These are phyloP conservation scores for Tautogolabrus adspersus DNA, from an alignment of 2,113 vertebrate species.

Conservation along the genomic window DNA sequence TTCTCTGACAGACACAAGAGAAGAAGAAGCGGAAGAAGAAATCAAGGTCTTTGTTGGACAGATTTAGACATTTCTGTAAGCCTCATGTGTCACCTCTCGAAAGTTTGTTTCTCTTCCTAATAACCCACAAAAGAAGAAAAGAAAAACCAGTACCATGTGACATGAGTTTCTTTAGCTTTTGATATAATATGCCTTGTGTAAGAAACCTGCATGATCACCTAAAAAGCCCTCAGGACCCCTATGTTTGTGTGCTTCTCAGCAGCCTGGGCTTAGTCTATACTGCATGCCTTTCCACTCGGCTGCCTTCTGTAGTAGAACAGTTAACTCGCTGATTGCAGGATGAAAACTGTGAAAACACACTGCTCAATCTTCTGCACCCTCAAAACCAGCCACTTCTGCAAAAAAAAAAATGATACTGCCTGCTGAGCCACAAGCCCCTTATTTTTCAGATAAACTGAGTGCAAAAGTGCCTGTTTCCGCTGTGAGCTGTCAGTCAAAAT, in stretches of 20 bases:
- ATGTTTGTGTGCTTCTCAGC: conserved; percentile 67
- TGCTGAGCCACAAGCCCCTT: conserved; percentile 27
- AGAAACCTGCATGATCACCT: conserved; percentile 64
- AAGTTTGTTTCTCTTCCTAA: conserved; percentile 16
- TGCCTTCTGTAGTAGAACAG: conserved; percentile 73
- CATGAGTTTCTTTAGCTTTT: conserved; percentile 27
- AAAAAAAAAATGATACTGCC: conserved; percentile 16
- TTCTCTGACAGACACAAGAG: neutral
- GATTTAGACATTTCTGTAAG: conserved; percentile 2
- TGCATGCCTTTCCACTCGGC: conserved; percentile 80
- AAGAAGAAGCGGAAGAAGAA: neutral
- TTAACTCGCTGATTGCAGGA: conserved; percentile 72
- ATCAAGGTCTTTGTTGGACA: neutral
- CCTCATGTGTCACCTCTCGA: neutral
- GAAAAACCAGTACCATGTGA: neutral
- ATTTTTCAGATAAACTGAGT: conserved; percentile 31
- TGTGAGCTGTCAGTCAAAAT: conserved; percentile 43
- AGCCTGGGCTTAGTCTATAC: conserved; percentile 60
- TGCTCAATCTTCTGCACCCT: conserved; percentile 17
- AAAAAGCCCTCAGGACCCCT: conserved; percentile 65
- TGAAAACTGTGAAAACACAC: conserved; percentile 65
- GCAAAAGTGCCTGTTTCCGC: conserved; percentile 52
- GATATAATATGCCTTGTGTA: conserved; percentile 2
- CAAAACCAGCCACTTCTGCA: conserved; percentile 37
- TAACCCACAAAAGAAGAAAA: neutral